Evolutionary conservation across 1,140 invertebrate genomes (phyloP), one percentile per base, ranked within the genome.

Genomic region (Rhizoglyphus robini): DNA sequence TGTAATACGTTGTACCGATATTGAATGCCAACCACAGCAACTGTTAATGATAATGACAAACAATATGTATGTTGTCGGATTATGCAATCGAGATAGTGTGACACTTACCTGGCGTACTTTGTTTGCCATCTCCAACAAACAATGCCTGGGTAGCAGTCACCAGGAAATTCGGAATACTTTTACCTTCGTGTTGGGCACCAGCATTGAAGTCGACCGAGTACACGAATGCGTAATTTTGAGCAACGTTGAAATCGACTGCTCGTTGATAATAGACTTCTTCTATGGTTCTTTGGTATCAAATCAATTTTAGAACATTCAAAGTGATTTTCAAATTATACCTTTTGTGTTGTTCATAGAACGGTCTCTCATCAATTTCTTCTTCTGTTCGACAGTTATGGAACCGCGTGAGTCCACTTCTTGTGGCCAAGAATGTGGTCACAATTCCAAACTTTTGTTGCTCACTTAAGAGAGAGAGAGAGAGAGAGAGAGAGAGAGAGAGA

Each of bases 211-310:
- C 88, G 11, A 95, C 88, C 65, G 88, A 91, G 74, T 88, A 93
- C 0, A 93, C 89, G 74, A 93, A 93, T 72, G 88, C 90, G n/a
- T 72, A 71, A 47, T 74, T 65, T 41, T 72, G 70, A 69, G 90
- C 87, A 0, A 86, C 84, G 47, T 89, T 81, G 72, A 92, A 88
- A 74, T 95, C 90, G 1, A 95, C 88, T 1, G 93, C 90, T 65
- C 91, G 80, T 74, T 87, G 87, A 74, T 95, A 96, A 88, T 90
- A 96, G 3, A 86, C 81, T 41, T 88, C 86, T 72, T 95, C 88
- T 74, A 88, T 89, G 0, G 90, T 27, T 27, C 58, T 51, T 15
- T n/a, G n/a, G n/a, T n/a, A n/a, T n/a, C n/a, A n/a, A n/a, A n/a
- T n/a, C n/a, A n/a, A n/a, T n/a, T n/a, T n/a, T n/a, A n/a, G n/a